phyloP scores from a whole-genome alignment of 2,797 vertebrate genomes.

The Otolemur crassicaudatus region DNA sequence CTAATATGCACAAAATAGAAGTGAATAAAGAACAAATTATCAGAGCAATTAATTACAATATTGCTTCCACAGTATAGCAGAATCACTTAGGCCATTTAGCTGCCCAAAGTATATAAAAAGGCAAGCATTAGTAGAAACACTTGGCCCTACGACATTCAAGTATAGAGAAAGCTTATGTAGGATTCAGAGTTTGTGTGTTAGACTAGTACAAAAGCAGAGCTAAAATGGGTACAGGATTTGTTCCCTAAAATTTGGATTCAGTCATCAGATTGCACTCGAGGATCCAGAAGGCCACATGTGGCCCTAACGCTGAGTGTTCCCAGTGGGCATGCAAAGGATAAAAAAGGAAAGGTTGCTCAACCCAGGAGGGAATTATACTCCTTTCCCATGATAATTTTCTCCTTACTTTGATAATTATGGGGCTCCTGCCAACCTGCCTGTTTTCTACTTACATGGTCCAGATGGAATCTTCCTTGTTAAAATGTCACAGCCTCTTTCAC shows the following conservation, averaged over 20 bases:
- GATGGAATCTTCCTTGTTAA: background rate
- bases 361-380: background rate
- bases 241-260: background rate
- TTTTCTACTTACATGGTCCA: background rate
- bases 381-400: slow-evolving; percentile 3
- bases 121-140: background rate
- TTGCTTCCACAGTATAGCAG: background rate
- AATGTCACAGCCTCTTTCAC: background rate
- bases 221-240: background rate
- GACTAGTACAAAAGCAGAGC: background rate
- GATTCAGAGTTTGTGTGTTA: background rate
- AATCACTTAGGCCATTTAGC: background rate
- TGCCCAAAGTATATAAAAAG: background rate
- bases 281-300: background rate
- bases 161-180: background rate
- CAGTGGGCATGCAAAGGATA: background rate
- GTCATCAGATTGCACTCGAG: background rate
- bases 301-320: background rate
- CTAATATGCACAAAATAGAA: background rate
- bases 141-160: background rate
- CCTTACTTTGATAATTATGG: slow-evolving; percentile 33
- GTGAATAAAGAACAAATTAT: background rate
- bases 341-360: background rate
- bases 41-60: background rate
- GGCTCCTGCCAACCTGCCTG: background rate